Evolutionary conservation across 2,888 invertebrate genomes (phyloP).

Genomic region (Acronicta psi): DNA sequence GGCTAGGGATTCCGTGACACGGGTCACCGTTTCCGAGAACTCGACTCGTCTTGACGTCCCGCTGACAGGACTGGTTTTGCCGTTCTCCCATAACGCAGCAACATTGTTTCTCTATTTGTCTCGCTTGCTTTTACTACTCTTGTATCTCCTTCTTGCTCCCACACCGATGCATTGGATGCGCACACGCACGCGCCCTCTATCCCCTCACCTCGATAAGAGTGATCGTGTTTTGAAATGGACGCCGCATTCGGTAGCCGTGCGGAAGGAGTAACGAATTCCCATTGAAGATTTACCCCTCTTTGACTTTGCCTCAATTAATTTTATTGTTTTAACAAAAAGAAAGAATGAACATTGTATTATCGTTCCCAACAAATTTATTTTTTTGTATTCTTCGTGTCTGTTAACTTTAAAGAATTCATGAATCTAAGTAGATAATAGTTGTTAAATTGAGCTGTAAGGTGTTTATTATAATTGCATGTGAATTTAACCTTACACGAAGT

Average conservation of each 20-base stretch:
- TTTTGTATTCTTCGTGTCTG: constrained; percentile 9
- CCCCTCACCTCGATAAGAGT: constrained; percentile 81
- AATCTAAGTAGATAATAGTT: constrained; percentile 18
- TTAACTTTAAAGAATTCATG: constrained; percentile 4
- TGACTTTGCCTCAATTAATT: constrained; percentile 36
- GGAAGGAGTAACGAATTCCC: constrained; percentile 78
- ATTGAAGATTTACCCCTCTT: constrained; percentile 71
- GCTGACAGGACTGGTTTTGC: constrained; percentile 89
- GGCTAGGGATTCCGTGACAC: constrained; percentile 88
- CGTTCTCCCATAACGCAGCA: constrained; percentile 79
- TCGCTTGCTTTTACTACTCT: constrained; percentile 64
- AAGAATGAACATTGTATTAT: constrained; percentile 9
- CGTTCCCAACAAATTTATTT: constrained; percentile 1
- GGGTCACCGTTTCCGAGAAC: constrained; percentile 88
- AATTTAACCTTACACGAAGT: constrained; percentile 50
- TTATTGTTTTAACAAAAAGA: constrained; percentile 20
- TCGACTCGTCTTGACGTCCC: constrained; percentile 87
- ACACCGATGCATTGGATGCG: constrained; percentile 80
- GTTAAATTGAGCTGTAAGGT: constrained; percentile 43
- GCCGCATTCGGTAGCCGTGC: constrained; percentile 82
- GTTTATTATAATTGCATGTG: constrained; percentile 44
- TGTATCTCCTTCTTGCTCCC: constrained; percentile 64
- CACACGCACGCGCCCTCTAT: constrained; percentile 85
- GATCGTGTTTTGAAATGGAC: constrained; percentile 84
- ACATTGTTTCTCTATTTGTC: constrained; percentile 78